Evolutionary conservation across 2,888 invertebrate species (phyloP).

Genomic region (Cephus spinipes): DNA sequence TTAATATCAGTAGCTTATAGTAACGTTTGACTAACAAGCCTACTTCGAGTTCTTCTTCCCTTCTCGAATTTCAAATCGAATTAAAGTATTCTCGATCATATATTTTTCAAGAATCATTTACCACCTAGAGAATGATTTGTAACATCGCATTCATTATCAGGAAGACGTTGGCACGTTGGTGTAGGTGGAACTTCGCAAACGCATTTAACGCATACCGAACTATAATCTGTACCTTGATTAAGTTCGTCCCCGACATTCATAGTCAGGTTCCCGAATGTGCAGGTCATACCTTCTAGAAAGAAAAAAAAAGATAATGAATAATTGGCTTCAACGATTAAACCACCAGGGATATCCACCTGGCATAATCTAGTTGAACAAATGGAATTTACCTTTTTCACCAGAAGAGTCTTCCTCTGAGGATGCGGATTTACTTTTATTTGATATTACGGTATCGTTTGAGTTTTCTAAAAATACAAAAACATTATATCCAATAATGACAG

Average conservation of each 20-base stretch:
- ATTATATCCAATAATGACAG: not conserved
- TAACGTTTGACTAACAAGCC: not conserved
- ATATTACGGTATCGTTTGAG: slow-evolving; percentile 28
- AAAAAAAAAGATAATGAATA: not conserved
- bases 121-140: slow-evolving; percentile 23
- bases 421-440: not conserved
- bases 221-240: slow-evolving; percentile 38
- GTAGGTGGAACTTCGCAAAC: slow-evolving; percentile 52
- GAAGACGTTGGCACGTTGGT: slow-evolving; percentile 48
- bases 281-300: slow-evolving; percentile 27
- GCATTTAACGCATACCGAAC: slow-evolving; percentile 47
- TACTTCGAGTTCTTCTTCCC: not conserved
- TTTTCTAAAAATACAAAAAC: slow-evolving; percentile 37
- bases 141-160: slow-evolving; percentile 25
- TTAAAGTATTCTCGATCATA: not conserved
- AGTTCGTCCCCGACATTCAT: slow-evolving; percentile 48
- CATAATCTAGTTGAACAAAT: not conserved
- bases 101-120: not conserved
- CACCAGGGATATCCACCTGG: not conserved
- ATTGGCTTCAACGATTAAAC: too few relatives aligned
- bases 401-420: not conserved
- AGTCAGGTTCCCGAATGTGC: slow-evolving; percentile 46
- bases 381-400: not conserved
- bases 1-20: not conserved
- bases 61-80: not conserved